Evolutionary conservation across 1,140 invertebrate species (phyloP).

Genomic region (Drosophila subpulchrella): DNA sequence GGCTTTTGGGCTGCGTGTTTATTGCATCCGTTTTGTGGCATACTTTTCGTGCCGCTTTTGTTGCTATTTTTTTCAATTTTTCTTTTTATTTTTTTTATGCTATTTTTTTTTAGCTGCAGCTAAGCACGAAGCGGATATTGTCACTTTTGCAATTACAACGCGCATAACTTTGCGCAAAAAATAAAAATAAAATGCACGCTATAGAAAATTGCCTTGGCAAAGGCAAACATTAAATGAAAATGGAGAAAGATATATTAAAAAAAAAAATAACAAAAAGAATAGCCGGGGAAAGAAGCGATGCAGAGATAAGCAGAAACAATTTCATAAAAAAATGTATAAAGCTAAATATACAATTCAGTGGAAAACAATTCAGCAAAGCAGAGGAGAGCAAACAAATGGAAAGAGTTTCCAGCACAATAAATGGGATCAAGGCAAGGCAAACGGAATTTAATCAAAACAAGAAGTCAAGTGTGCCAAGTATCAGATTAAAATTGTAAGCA

Average conservation of each 20-base stretch:
- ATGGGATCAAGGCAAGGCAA: conserved; percentile 25
- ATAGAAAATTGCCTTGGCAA: conserved; percentile 55
- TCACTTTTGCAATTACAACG: conserved; percentile 67
- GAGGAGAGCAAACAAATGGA: conserved; percentile 9
- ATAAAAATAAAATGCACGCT: conserved; percentile 32
- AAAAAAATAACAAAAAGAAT: not conserved
- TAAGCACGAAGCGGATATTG: conserved; percentile 68
- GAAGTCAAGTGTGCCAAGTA: conserved; percentile 21
- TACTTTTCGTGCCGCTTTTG: conserved; percentile 57
- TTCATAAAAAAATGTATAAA: conserved; percentile 33
- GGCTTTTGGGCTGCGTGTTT: conserved; percentile 59
- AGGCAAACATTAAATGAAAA: conserved; percentile 47
- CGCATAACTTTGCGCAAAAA: conserved; percentile 58
- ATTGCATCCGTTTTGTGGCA: conserved; percentile 68
- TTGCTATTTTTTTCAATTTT: conserved; percentile 25
- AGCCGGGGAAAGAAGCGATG: conserved; percentile 15
- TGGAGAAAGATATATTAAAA: not conserved
- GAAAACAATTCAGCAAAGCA: conserved; percentile 26
- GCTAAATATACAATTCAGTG: conserved; percentile 36
- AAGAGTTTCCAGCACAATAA: conserved; percentile 15
- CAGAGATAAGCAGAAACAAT: conserved; percentile 41
- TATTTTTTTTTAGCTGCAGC: conserved; percentile 33
- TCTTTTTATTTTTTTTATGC: conserved; percentile 16
- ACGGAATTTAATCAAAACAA: conserved; percentile 27
- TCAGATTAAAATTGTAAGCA: conserved; percentile 5